phyloP scores from a whole-genome alignment of 1,140 invertebrate genomes.

The Mercenaria mercenaria region DNA sequence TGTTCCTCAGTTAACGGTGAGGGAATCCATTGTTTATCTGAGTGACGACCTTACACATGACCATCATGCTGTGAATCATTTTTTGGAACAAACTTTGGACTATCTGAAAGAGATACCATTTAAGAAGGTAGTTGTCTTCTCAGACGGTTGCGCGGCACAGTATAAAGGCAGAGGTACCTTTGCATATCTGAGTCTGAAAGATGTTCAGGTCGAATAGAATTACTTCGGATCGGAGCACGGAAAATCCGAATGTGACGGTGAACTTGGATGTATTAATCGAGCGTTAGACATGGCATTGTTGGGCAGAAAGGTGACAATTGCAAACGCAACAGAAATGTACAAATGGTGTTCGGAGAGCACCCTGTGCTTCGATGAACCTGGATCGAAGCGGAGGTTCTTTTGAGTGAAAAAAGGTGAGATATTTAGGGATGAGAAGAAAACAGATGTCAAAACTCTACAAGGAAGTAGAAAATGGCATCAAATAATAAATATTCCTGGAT shows the following conservation, averaged over 20 bases:
- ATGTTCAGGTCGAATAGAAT: background rate
- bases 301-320: background rate
- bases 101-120: background rate
- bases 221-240: constrained; percentile 25
- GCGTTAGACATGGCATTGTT: background rate
- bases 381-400: constrained; percentile 15
- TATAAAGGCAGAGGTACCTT: background rate
- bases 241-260: background rate
- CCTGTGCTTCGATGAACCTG: background rate
- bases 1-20: constrained; percentile 46
- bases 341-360: background rate
- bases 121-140: constrained; percentile 15
- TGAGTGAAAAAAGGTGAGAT: background rate
- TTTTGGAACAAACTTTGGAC: background rate
- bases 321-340: background rate
- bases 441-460: background rate
- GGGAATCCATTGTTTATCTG: constrained; percentile 42
- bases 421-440: background rate
- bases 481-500: background rate
- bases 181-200: background rate
- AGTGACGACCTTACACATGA: constrained; percentile 47
- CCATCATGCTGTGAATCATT: constrained; percentile 11
- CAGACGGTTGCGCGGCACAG: background rate
- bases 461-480: constrained; percentile 30
- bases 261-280: background rate